These are phyloP conservation scores for Carterocephalus palaemon DNA, from an alignment of 2,888 invertebrate species.

Conservation along the genomic window DNA sequence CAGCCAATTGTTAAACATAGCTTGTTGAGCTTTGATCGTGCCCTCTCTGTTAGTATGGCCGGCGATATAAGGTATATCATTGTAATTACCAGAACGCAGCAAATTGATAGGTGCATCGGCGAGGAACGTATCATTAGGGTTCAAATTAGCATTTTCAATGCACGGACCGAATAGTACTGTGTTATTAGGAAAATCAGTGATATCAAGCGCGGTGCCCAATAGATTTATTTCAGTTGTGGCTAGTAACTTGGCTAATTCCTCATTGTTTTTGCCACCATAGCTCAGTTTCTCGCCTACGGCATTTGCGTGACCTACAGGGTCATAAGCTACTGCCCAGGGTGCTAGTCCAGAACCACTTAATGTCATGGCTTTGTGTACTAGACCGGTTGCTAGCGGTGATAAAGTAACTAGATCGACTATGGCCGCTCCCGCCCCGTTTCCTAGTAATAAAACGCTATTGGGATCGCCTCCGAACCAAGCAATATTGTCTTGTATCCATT, in stretches of 20 bases:
- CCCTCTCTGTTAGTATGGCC: conserved; percentile 63
- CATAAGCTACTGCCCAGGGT: conserved; percentile 66
- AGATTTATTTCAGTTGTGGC: conserved; percentile 41
- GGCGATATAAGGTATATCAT: conserved; percentile 56
- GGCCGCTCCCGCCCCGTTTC: conserved; percentile 88
- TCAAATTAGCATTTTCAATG: conserved; percentile 47
- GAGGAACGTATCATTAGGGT: conserved; percentile 47
- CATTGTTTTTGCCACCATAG: conserved; percentile 42
- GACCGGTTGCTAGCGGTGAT: conserved; percentile 45
- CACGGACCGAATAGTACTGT: conserved; percentile 66
- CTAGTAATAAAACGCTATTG: conserved; percentile 86
- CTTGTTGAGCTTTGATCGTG: conserved; percentile 53
- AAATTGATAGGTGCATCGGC: conserved; percentile 54
- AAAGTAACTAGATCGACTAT: conserved; percentile 65
- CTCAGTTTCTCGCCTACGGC: conserved; percentile 47
- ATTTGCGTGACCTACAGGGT: conserved; percentile 56
- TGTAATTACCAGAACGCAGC: conserved; percentile 51
- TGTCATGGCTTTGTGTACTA: conserved; percentile 60
- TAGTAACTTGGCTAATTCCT: conserved; percentile 48
- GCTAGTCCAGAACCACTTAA: conserved; percentile 62
- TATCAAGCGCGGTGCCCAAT: conserved; percentile 41
- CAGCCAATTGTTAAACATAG: conserved; percentile 46
- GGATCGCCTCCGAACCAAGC: conserved; percentile 87
- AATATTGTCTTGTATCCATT: conserved; percentile 86
- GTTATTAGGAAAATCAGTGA: conserved; percentile 54